phyloP scores from a whole-genome alignment of 2,797 vertebrate genomes.

The Hoplostethus atlanticus region DNA sequence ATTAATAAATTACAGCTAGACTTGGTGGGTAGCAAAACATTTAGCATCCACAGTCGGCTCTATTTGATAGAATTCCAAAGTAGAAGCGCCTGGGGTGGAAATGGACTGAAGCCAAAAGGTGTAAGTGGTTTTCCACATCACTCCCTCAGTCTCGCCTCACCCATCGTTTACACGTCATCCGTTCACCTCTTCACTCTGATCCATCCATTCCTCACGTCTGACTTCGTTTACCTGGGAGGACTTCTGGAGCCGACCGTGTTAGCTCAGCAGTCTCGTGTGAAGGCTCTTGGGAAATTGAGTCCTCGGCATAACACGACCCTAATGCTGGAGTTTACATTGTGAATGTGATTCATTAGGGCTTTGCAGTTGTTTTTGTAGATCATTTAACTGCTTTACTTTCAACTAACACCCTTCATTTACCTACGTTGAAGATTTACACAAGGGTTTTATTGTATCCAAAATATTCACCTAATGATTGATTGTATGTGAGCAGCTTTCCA shows the following conservation, averaged over 20 bases:
- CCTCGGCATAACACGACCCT: conserved; percentile 28
- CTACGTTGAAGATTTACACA: conserved; percentile 53
- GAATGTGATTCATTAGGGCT: conserved; percentile 72
- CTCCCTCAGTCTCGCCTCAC: not conserved
- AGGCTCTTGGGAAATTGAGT: conserved; percentile 46
- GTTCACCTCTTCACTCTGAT: conserved; percentile 20
- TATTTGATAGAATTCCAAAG: not conserved
- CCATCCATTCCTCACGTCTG: not conserved
- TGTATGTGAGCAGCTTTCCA: conserved; percentile 65
- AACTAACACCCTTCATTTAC: conserved; percentile 40
- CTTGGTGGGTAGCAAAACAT: too few relatives aligned
- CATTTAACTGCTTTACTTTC: conserved; percentile 45
- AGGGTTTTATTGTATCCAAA: conserved; percentile 41
- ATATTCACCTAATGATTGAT: conserved; percentile 58
- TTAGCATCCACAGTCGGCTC: not conserved
- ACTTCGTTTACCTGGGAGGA: conserved; percentile 57
- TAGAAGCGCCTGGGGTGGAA: not conserved
- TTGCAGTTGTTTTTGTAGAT: conserved; percentile 20
- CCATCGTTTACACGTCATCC: conserved; percentile 44
- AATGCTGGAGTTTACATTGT: conserved; percentile 77
- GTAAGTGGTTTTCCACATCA: conserved; percentile 4
- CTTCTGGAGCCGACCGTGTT: conserved; percentile 32
- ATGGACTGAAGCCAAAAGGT: conserved; percentile 20
- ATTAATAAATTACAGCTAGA: too few relatives aligned
- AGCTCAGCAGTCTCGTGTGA: conserved; percentile 22